phyloP scores from a whole-genome alignment of 2,797 vertebrate species.

The Hybognathus amarus region DNA sequence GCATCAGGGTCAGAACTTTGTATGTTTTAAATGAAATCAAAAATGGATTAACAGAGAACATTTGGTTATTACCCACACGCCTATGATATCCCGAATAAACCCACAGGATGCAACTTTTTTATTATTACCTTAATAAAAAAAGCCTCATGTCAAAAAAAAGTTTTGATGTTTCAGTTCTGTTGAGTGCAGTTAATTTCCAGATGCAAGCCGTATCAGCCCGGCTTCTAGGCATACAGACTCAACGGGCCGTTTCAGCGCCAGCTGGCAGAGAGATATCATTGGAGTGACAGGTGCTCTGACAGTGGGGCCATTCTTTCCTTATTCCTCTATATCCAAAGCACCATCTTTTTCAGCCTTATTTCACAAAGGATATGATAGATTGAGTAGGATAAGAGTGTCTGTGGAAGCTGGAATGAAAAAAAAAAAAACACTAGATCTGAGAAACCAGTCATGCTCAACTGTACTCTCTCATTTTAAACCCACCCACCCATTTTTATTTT shows the following conservation, averaged over 20 bases:
- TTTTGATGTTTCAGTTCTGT: conserved; percentile 29
- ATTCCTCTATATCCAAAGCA: conserved; percentile 19
- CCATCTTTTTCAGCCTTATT: conserved; percentile 22
- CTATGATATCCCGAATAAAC: background rate
- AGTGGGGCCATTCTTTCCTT: conserved; percentile 41
- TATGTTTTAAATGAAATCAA: background rate
- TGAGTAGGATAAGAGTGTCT: conserved; percentile 18
- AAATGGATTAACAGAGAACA: background rate
- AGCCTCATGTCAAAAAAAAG: conserved; percentile 23
- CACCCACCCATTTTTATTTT: too few relatives aligned
- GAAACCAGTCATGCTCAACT: background rate
- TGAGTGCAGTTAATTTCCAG: conserved; percentile 49
- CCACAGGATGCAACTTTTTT: background rate
- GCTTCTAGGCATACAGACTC: conserved; percentile 48
- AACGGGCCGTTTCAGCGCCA: conserved; percentile 54
- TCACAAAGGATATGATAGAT: conserved; percentile 43
- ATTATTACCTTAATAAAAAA: background rate
- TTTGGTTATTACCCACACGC: background rate
- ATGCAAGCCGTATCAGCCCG: conserved; percentile 44
- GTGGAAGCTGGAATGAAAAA: conserved; percentile 8
- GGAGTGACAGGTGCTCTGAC: conserved; percentile 52
- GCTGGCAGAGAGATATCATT: conserved; percentile 53
- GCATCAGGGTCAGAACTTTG: background rate
- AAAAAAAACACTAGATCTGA: conserved; percentile 2
- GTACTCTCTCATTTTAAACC: background rate